phyloP scores from a whole-genome alignment of 2,888 invertebrate genomes.

The Melipona beecheii region DNA sequence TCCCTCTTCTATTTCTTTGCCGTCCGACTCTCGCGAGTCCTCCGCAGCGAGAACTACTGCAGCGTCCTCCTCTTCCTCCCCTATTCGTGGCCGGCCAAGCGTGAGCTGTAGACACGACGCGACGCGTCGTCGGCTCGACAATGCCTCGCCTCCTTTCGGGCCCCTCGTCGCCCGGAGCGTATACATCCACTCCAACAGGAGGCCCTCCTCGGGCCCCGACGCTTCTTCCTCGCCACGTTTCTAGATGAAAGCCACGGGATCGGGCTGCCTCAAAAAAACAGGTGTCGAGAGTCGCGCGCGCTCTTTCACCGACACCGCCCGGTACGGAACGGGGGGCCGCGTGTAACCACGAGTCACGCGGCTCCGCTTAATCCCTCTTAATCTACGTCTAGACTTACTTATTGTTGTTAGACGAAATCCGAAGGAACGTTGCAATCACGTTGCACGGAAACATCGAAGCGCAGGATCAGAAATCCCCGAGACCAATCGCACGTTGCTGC shows the following conservation, averaged over 20 bases:
- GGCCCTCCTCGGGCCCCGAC: background rate
- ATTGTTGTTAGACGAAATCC: background rate
- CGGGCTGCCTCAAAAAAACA: constrained; percentile 49
- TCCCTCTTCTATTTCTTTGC: constrained; percentile 42
- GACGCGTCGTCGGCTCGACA: constrained; percentile 71
- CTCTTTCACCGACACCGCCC: constrained; percentile 32
- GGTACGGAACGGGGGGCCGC: background rate
- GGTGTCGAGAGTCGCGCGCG: constrained; percentile 47
- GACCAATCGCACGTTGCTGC: constrained; percentile 38
- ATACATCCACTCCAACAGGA: constrained; percentile 60
- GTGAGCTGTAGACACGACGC: constrained; percentile 74
- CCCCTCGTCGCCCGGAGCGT: constrained; percentile 56
- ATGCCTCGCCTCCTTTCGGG: constrained; percentile 37
- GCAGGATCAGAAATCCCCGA: constrained; percentile 8
- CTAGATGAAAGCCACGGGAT: constrained; percentile 29
- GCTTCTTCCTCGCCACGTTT: constrained; percentile 7
- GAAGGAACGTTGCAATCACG: background rate
- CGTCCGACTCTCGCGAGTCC: constrained; percentile 21
- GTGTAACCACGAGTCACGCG: background rate
- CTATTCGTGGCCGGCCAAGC: constrained; percentile 69
- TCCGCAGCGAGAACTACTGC: background rate
- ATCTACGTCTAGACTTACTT: background rate
- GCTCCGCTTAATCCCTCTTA: background rate
- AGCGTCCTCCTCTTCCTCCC: background rate
- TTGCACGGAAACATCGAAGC: constrained; percentile 5